These are phyloP conservation scores for Chymomyza procnemis DNA, from an alignment of 2,888 invertebrate species.

Conservation along the genomic window DNA sequence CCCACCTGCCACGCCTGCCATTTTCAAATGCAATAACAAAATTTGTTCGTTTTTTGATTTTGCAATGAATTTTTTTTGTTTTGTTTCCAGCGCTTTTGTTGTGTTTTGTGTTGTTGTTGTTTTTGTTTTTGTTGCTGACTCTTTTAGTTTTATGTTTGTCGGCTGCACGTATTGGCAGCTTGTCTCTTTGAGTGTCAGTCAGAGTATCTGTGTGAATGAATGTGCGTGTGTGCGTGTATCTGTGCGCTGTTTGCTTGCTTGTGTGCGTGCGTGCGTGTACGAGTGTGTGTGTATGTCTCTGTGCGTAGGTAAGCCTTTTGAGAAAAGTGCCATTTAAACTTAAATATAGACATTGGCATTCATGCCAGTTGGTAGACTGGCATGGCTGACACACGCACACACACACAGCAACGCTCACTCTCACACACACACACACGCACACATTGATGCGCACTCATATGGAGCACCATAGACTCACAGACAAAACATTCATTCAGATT, in stretches of 20 bases:
- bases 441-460: no score
- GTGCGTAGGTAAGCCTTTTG: constrained; percentile 53
- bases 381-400: no score
- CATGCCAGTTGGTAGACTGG: not conserved
- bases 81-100: constrained; percentile 17
- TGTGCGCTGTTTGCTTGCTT: constrained; percentile 1
- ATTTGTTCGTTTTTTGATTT: constrained; percentile 61
- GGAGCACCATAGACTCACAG: not conserved
- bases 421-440: no score
- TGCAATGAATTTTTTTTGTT: constrained; percentile 33
- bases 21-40: constrained; percentile 69
- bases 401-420: no score
- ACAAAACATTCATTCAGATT: constrained; percentile 46
- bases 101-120: constrained; percentile 14
- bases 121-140: constrained; percentile 47
- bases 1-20: constrained; percentile 60
- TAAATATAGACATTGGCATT: constrained; percentile 66
- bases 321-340: constrained; percentile 71
- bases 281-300: constrained; percentile 32
- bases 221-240: constrained; percentile 11
- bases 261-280: constrained; percentile 15
- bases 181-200: constrained; percentile 69
- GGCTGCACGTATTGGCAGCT: constrained; percentile 67
- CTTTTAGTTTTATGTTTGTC: constrained; percentile 69
- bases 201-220: constrained; percentile 23